A percentile compares a stretch with the other conserved stretches of the same genome.
phyloP scores from a whole-genome alignment of 2,888 invertebrate species.

The Stenurella melanura region DNA sequence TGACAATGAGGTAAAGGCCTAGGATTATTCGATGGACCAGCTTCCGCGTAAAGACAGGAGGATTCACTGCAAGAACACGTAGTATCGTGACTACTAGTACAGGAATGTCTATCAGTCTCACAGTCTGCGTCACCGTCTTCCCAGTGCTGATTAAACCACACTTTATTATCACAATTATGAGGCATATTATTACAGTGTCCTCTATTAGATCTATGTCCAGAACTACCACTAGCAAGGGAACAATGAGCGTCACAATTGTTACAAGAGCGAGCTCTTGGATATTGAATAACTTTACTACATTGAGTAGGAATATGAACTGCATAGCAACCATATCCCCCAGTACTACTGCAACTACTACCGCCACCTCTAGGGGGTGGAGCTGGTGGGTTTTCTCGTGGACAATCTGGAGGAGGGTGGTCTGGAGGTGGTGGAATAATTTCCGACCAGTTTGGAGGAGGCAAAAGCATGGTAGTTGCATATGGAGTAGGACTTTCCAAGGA shows the following conservation, averaged over 20 bases:
- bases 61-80: conserved; percentile 80
- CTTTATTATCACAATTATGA: conserved; percentile 69
- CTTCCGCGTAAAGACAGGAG: conserved; percentile 79
- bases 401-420: conserved; percentile 78
- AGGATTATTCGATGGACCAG: conserved; percentile 70
- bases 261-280: conserved; percentile 68
- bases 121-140: conserved; percentile 72
- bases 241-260: conserved; percentile 70
- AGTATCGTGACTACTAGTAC: conserved; percentile 76
- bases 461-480: conserved; percentile 84
- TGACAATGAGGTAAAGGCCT: conserved; percentile 64
- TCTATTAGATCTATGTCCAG: conserved; percentile 66
- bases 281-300: conserved; percentile 61
- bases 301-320: conserved; percentile 69
- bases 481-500: conserved; percentile 81
- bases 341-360: conserved; percentile 68
- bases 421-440: conserved; percentile 79
- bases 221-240: conserved; percentile 71
- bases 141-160: conserved; percentile 69
- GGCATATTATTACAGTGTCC: conserved; percentile 65
- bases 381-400: conserved; percentile 69
- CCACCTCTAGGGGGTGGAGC: conserved; percentile 69
- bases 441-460: conserved; percentile 77
- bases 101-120: conserved; percentile 74
- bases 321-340: conserved; percentile 71